These are phyloP conservation scores for Bemisia tabaci DNA, from an alignment of 1,140 invertebrate genomes.

Conservation along the genomic window DNA sequence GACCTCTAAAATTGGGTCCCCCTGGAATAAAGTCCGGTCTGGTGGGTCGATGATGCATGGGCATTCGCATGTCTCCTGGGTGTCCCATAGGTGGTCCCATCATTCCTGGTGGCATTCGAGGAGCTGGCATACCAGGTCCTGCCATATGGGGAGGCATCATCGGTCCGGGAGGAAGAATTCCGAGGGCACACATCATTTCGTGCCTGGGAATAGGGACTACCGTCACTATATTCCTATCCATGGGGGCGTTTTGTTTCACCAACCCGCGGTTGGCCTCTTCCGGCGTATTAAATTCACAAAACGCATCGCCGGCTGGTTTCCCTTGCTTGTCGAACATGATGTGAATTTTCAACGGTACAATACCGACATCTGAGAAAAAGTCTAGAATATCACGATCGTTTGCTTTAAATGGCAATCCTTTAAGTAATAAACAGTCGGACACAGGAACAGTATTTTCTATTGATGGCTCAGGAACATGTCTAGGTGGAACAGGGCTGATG, in stretches of 20 bases:
- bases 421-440: constrained; percentile 52
- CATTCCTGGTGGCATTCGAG: neutral
- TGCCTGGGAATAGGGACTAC: constrained; percentile 48
- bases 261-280: constrained; percentile 54
- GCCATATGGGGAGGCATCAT: neutral
- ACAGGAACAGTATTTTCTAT: neutral
- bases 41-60: constrained; percentile 4
- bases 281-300: constrained; percentile 60
- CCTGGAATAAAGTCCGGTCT: constrained; percentile 12
- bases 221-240: constrained; percentile 48
- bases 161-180: neutral
- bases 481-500: neutral
- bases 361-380: constrained; percentile 60
- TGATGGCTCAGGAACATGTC: neutral
- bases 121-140: neutral
- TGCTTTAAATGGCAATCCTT: constrained; percentile 56
- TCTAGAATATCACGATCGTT: constrained; percentile 62
- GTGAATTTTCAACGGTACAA: constrained; percentile 61
- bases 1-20: constrained; percentile 19
- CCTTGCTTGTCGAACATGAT: constrained; percentile 52
- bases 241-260: constrained; percentile 46
- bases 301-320: constrained; percentile 63
- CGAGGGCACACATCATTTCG: constrained; percentile 38
- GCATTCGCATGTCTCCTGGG: constrained; percentile 1
- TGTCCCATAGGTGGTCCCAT: neutral